These are phyloP conservation scores for Tonatia bakeri DNA, from an alignment of 2,113 vertebrate genomes.

Conservation along the genomic window DNA sequence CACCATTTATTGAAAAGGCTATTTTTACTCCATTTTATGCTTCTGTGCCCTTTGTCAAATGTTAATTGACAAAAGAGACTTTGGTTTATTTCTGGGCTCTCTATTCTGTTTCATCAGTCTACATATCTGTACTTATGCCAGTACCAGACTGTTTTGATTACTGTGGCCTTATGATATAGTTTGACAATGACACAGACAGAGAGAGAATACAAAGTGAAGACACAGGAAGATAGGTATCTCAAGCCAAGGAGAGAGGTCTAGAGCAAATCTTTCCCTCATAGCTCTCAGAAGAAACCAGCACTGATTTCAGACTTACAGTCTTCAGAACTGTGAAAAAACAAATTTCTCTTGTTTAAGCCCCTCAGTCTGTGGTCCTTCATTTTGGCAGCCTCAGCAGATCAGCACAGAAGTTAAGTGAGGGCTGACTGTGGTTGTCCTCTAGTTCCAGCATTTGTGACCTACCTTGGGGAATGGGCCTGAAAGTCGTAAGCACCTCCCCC, in stretches of 20 bases:
- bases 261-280: fast-evolving
- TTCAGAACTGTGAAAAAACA: background rate
- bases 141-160: too few species aligned
- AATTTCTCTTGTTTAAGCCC: background rate
- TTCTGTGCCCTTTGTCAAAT: too few species aligned
- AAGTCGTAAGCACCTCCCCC: too few species aligned
- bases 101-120: too few species aligned
- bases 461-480: background rate
- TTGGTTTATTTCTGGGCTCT: too few species aligned
- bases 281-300: background rate
- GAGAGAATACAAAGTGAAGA: background rate
- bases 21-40: too few species aligned
- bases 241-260: background rate
- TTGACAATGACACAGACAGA: background rate
- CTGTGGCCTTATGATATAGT: too few species aligned
- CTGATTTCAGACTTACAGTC: background rate
- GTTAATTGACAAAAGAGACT: too few species aligned
- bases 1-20: too few species aligned
- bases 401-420: background rate
- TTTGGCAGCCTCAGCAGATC: background rate
- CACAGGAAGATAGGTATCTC: background rate
- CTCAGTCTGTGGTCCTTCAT: background rate
- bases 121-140: too few species aligned
- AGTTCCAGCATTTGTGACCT: background rate
- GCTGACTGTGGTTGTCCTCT: background rate